These are phyloP conservation scores for Dinoponera quadriceps DNA, from an alignment of 1,140 invertebrate species.

Conservation along the genomic window DNA sequence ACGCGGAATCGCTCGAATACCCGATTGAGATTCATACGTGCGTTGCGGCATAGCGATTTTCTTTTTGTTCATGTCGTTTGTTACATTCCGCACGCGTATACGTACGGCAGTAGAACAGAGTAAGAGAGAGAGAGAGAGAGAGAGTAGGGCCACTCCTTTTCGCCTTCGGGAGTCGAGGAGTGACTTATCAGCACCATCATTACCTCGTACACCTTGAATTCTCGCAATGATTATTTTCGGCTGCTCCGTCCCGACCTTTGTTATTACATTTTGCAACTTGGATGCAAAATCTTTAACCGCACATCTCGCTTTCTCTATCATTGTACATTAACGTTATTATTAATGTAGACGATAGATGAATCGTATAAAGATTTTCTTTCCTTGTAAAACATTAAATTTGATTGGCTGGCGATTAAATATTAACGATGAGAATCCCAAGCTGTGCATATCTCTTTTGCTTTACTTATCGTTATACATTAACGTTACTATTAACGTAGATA, in stretches of 20 bases:
- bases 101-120: conserved; percentile 13
- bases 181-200: conserved; percentile 21
- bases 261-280: background rate
- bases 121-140: background rate
- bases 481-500: background rate
- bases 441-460: background rate
- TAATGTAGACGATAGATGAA: background rate
- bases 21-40: conserved; percentile 36
- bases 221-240: conserved; percentile 30
- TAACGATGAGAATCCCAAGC: background rate
- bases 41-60: conserved; percentile 37
- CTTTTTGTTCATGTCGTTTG: too few relatives aligned
- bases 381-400: too few relatives aligned
- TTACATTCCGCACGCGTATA: conserved; percentile 35
- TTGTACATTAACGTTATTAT: background rate
- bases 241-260: background rate
- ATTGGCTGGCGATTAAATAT: too few relatives aligned
- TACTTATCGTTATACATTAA: background rate
- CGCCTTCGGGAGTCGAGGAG: conserved; percentile 41
- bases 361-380: too few relatives aligned
- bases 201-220: conserved; percentile 35
- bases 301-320: background rate
- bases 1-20: background rate
- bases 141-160: conserved; percentile 55
- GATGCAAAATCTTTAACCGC: background rate